These are phyloP conservation scores for Discoglossus pictus DNA, from an alignment of 2,797 vertebrate genomes.

Conservation along the genomic window DNA sequence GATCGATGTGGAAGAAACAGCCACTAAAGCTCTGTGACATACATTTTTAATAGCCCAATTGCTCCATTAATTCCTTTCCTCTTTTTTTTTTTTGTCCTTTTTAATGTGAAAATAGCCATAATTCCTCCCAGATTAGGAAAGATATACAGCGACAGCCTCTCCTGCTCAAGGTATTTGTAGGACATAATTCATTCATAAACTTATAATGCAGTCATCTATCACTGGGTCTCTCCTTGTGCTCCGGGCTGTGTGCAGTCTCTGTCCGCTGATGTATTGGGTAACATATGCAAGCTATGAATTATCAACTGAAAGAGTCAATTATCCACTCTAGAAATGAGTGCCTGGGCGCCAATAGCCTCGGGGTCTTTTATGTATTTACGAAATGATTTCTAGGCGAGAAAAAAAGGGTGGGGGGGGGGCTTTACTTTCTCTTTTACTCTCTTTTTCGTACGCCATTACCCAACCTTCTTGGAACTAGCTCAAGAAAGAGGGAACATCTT, in stretches of 20 bases:
- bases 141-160: slow-evolving; percentile 86
- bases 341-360: slow-evolving; percentile 84
- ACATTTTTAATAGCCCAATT: slow-evolving; percentile 87
- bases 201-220: slow-evolving; percentile 91
- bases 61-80: slow-evolving; percentile 87
- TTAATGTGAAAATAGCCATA: slow-evolving; percentile 88
- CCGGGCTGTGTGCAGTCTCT: slow-evolving; percentile 76
- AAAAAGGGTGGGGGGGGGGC: slow-evolving; percentile 51
- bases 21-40: slow-evolving; percentile 74
- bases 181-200: slow-evolving; percentile 98
- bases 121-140: slow-evolving; percentile 94
- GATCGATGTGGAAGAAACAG: slow-evolving; percentile 83
- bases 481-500: slow-evolving; percentile 63
- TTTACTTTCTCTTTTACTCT: slow-evolving; percentile 40
- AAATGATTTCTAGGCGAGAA: slow-evolving; percentile 84
- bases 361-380: slow-evolving; percentile 90
- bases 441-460: slow-evolving; percentile 37
- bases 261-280: slow-evolving; percentile 92
- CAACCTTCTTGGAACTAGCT: slow-evolving; percentile 48
- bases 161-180: slow-evolving; percentile 93
- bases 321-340: slow-evolving; percentile 95
- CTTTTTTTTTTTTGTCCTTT: slow-evolving; percentile 77
- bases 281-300: slow-evolving; percentile 94
- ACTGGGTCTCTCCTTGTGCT: slow-evolving; percentile 77
- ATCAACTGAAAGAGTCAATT: slow-evolving; percentile 99